Conservation (phyloP, 2,888 invertebrate genomes). For the Hermaeophaga mercurialis region DNA sequence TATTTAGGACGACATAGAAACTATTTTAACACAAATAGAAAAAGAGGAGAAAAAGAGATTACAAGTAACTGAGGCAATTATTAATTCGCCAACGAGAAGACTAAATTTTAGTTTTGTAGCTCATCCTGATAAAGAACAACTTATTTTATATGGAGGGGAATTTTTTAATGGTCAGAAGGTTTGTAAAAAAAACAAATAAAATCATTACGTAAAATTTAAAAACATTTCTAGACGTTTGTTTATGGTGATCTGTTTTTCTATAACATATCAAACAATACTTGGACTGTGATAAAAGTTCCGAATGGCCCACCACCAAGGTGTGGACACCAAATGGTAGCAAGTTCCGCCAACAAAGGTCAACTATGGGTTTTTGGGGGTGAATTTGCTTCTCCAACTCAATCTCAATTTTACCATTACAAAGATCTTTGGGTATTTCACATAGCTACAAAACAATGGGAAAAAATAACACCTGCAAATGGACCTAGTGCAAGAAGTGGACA, state of each 20-base stretch:
- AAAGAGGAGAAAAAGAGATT: constrained; percentile 73
- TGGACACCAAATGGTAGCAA: constrained; percentile 83
- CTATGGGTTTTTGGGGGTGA: constrained; percentile 90
- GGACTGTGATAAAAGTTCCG: constrained; percentile 81
- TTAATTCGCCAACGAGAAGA: constrained; percentile 72
- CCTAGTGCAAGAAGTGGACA: constrained; percentile 89
- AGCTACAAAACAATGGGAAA: constrained; percentile 74
- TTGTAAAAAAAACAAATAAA: neutral
- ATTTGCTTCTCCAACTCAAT: constrained; percentile 86
- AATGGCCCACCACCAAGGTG: constrained; percentile 87
- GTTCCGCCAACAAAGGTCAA: constrained; percentile 75
- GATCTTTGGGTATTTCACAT: constrained; percentile 89
- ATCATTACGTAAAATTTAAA: neutral
- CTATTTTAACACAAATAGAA: constrained; percentile 79
- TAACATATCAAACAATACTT: constrained; percentile 77
- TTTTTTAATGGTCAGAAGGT: constrained; percentile 87
- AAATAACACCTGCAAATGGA: constrained; percentile 72
- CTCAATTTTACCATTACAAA: constrained; percentile 91
- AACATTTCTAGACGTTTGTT: constrained; percentile 70
- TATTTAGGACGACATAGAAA: constrained; percentile 77
- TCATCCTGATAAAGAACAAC: constrained; percentile 86
- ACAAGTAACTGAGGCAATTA: constrained; percentile 69
- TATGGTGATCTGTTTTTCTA: constrained; percentile 87
- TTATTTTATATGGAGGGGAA: constrained; percentile 91
- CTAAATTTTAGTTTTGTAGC: constrained; percentile 80